Evolutionary conservation across 1,140 invertebrate species (phyloP).

Genomic region (Drosophila watanabei): DNA sequence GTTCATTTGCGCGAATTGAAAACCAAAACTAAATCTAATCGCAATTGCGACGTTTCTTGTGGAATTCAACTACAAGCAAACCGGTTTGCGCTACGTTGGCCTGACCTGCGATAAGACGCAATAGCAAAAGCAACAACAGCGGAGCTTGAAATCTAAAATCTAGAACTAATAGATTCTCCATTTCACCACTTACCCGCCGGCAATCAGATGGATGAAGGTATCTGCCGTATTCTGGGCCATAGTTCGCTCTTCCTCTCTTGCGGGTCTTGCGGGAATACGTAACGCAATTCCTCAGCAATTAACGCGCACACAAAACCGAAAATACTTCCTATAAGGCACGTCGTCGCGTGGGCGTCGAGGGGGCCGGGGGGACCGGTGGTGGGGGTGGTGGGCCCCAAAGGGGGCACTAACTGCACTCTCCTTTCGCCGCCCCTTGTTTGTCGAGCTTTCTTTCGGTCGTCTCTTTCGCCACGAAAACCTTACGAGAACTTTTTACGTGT

Average conservation of each 20-base stretch:
- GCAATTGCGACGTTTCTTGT: conserved; percentile 66
- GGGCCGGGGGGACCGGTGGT: conserved; percentile 2
- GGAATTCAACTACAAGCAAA: conserved; percentile 28
- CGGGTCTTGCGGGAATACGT: conserved; percentile 1
- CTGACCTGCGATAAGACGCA: conserved; percentile 73
- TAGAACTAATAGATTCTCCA: conserved; percentile 18
- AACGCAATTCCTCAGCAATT: conserved; percentile 40
- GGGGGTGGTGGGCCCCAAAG: conserved; percentile 22
- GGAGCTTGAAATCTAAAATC: conserved; percentile 2
- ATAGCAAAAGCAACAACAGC: conserved; percentile 40
- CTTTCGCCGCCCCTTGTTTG: conserved; percentile 13
- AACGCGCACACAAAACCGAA: conserved; percentile 57
- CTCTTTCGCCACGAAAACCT: conserved; percentile 11
- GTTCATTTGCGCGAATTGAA: conserved; percentile 27
- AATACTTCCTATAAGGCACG: conserved; percentile 41
- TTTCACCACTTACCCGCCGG: conserved; percentile 69
- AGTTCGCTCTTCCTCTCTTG: conserved; percentile 14
- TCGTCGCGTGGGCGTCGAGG: conserved; percentile 23
- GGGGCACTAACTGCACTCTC: conserved; percentile 33
- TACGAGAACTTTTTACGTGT: conserved; percentile 27
- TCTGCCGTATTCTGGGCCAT: conserved; percentile 76
- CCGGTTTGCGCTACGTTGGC: conserved; percentile 50
- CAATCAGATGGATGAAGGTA: conserved; percentile 70
- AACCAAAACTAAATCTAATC: conserved; percentile 46
- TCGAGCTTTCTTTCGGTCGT: conserved; percentile 4